Conservation (phyloP, 2,888 invertebrate species). For the Acrocyrtus sp. region DNA sequence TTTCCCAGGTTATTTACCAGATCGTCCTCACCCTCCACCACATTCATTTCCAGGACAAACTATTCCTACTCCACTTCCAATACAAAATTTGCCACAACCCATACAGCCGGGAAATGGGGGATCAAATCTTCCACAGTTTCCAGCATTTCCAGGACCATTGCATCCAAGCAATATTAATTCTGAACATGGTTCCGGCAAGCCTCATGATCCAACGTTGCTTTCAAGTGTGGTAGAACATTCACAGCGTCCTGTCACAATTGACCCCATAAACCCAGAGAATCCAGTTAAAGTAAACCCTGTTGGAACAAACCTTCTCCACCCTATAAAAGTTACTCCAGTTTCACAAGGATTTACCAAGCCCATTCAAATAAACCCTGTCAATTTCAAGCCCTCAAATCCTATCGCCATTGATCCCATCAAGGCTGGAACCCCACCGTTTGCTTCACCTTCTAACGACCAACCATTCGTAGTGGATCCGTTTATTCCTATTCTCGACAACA, state of each 20-base stretch:
- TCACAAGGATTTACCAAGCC: slow-evolving; percentile 16
- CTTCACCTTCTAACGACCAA: not conserved
- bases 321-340: slow-evolving; percentile 34
- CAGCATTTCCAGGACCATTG: not conserved
- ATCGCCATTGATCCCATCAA: slow-evolving; percentile 18
- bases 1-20: no score
- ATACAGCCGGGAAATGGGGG: not conserved
- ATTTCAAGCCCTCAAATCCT: slow-evolving; percentile 18
- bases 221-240: not conserved
- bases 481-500: slow-evolving; percentile 9
- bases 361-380: slow-evolving; percentile 22
- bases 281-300: slow-evolving; percentile 32
- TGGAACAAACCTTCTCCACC: slow-evolving; percentile 20
- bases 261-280: slow-evolving; percentile 25
- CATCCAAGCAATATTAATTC: not conserved
- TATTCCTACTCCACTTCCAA: not conserved
- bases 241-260: slow-evolving; percentile 4
- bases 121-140: not conserved
- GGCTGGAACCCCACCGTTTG: not conserved
- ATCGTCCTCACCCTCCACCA: no score
- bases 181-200: not conserved
- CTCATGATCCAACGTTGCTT: not conserved
- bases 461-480: slow-evolving; percentile 16
- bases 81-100: slow-evolving; percentile 18
- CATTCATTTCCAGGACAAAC: slow-evolving; percentile 8